These are phyloP conservation scores for Eciton burchellii DNA, from an alignment of 1,140 invertebrate species.

Conservation along the genomic window DNA sequence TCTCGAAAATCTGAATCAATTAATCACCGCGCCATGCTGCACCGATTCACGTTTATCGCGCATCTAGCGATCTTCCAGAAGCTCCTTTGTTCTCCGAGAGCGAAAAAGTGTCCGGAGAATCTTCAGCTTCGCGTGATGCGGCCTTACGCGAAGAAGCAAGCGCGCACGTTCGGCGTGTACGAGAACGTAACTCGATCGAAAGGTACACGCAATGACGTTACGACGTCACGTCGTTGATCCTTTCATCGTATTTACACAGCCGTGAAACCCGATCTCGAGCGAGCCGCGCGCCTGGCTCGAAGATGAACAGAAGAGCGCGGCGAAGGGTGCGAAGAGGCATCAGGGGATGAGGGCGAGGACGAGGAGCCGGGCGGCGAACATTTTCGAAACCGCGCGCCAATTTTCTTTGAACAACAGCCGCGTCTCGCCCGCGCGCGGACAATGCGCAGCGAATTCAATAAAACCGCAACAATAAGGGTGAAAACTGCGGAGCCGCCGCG, in stretches of 20 bases:
- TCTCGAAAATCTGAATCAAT: neutral
- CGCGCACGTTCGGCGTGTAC: neutral
- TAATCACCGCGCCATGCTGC: neutral
- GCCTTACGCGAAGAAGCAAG: neutral
- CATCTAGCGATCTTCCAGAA: too few relatives aligned
- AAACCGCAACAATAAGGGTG: conserved; percentile 85
- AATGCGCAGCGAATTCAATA: conserved; percentile 84
- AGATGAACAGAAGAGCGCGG: conserved; percentile 63
- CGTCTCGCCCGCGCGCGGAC: conserved; percentile 80
- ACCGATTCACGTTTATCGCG: neutral
- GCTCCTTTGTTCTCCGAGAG: too few relatives aligned
- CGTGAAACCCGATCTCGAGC: conserved; percentile 68
- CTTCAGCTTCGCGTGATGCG: neutral
- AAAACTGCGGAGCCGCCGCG: conserved; percentile 70
- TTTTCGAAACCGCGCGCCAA: conserved; percentile 77
- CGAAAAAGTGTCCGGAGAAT: too few relatives aligned
- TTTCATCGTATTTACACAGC: conserved; percentile 67
- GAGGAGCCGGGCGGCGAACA: conserved; percentile 26
- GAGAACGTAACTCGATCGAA: neutral
- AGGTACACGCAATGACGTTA: conserved; percentile 13
- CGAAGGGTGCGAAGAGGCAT: too few relatives aligned
- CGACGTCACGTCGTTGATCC: conserved; percentile 49
- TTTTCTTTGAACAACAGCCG: conserved; percentile 81
- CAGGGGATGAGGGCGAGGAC: neutral
- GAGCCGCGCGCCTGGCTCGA: conserved; percentile 44